Percentiles rank a stretch among this genome's conserved stretches.
These are phyloP conservation scores for Helobdella robusta DNA, from an alignment of 2,888 invertebrate genomes.

Conservation along the genomic window DNA sequence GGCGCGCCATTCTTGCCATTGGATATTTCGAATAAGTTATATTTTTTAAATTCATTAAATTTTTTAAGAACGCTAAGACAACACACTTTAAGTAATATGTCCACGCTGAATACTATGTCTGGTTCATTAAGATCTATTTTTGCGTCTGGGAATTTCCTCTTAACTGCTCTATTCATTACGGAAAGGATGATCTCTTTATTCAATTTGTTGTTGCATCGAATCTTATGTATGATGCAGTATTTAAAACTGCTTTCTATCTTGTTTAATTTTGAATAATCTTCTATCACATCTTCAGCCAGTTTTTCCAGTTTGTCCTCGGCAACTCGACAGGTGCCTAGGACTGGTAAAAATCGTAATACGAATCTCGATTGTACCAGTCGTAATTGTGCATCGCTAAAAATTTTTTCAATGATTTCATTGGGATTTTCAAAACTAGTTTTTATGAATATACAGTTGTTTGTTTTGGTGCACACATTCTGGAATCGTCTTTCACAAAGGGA, in stretches of 20 bases:
- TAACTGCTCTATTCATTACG: slow-evolving; percentile 63
- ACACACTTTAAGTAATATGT: slow-evolving; percentile 70
- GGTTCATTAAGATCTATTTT: slow-evolving; percentile 64
- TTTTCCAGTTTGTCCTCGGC: slow-evolving; percentile 65
- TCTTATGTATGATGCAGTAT: slow-evolving; percentile 41
- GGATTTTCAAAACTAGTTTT: slow-evolving; percentile 67
- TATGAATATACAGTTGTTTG: slow-evolving; percentile 76
- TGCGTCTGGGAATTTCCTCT: slow-evolving; percentile 41
- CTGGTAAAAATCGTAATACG: slow-evolving; percentile 69
- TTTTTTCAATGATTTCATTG: slow-evolving; percentile 60
- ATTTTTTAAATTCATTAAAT: slow-evolving; percentile 70
- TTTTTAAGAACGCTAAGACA: slow-evolving; percentile 70
- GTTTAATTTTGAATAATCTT: slow-evolving; percentile 58
- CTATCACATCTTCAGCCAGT: slow-evolving; percentile 61
- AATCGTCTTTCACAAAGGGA: slow-evolving; percentile 27
- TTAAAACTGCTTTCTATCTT: slow-evolving; percentile 35
- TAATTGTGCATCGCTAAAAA: slow-evolving; percentile 65
- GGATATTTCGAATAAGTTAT: slow-evolving; percentile 55
- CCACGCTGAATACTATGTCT: slow-evolving; percentile 68
- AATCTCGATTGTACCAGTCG: slow-evolving; percentile 65
- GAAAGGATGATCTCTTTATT: slow-evolving; percentile 57
- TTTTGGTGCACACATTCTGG: slow-evolving; percentile 69
- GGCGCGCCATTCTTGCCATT: too few species aligned
- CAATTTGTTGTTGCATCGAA: slow-evolving; percentile 49
- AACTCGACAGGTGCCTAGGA: slow-evolving; percentile 68